These are phyloP conservation scores for Tursiops truncatus DNA, from an alignment of 2,113 vertebrate species.

Conservation along the genomic window DNA sequence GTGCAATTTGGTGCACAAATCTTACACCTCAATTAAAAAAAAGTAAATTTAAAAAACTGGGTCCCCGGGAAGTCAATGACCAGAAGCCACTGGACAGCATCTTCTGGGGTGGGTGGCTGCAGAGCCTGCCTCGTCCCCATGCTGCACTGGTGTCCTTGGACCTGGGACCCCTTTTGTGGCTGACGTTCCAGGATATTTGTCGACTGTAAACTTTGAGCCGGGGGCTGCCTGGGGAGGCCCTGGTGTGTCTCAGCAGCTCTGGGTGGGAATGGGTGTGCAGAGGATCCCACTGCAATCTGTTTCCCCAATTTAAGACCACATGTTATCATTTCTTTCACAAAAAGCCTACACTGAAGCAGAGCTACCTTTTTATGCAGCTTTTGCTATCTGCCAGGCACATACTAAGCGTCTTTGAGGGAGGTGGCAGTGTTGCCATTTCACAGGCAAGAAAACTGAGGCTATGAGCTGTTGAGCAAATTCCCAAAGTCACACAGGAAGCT, in stretches of 20 bases:
- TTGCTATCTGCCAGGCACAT: neutral
- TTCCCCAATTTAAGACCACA: neutral
- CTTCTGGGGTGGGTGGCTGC: neutral
- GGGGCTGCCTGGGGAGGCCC: neutral
- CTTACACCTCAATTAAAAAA: neutral
- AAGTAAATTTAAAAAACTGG: neutral
- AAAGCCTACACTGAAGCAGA: neutral
- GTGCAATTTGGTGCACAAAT: neutral
- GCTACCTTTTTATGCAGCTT: neutral
- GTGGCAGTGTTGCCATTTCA: neutral
- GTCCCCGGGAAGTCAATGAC: neutral
- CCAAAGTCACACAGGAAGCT: neutral
- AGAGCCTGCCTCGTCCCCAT: neutral
- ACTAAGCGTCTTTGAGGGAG: neutral
- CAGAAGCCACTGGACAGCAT: neutral
- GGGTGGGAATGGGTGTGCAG: neutral
- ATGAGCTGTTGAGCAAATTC: neutral
- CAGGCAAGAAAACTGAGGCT: neutral
- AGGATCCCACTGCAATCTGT: neutral
- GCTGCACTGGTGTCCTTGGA: neutral
- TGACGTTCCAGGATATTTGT: neutral
- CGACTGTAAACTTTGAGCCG: neutral
- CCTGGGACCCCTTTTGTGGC: neutral
- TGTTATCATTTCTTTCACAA: neutral
- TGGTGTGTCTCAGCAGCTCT: neutral